Conservation (phyloP, 1,140 invertebrate species). For the Daktulosphaira vitifoliae region DNA sequence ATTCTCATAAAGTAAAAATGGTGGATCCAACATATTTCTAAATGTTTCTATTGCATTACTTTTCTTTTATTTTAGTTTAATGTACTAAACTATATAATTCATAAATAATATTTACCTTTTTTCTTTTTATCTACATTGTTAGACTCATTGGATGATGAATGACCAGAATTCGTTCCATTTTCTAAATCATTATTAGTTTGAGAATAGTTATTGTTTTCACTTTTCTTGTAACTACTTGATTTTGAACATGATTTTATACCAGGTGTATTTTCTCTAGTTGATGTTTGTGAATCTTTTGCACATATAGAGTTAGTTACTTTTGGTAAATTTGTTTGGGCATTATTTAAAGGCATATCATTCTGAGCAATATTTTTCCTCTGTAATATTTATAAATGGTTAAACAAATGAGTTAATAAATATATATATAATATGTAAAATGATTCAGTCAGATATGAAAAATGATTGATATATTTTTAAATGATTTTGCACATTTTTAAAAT, state of each 20-base stretch:
- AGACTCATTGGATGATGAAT: conserved; percentile 28
- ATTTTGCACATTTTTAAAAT: too few species aligned
- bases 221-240: conserved; percentile 6
- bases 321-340: background rate
- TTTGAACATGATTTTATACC: conserved; percentile 14
- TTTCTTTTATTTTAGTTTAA: too few species aligned
- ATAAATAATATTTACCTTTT: conserved; percentile 3
- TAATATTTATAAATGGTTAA: too few species aligned
- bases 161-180: conserved; percentile 27
- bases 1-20: too few species aligned
- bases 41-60: too few species aligned
- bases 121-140: conserved; percentile 26
- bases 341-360: background rate
- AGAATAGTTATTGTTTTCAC: background rate
- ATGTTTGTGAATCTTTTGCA: conserved; percentile 15
- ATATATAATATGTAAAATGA: too few species aligned
- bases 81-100: too few species aligned
- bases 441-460: too few species aligned
- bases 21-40: too few species aligned
- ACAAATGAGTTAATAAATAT: too few species aligned
- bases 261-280: background rate
- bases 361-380: conserved; percentile 5
- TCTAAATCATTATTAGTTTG: conserved; percentile 6
- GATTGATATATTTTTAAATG: too few species aligned
- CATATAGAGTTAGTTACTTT: conserved; percentile 17